Conservation (phyloP, 1,140 invertebrate genomes). For the Ips typographus region DNA sequence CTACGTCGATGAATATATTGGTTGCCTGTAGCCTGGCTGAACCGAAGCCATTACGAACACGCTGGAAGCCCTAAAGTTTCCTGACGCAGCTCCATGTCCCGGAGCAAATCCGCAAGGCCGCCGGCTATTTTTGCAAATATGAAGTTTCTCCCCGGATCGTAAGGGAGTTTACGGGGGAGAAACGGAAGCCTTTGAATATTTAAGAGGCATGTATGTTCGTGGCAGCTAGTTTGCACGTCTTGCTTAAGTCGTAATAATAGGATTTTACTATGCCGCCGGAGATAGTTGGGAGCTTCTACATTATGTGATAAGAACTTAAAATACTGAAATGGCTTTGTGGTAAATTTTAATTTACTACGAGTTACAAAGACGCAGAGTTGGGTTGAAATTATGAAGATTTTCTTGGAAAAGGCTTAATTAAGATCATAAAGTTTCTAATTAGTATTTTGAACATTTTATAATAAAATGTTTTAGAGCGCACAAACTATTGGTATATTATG, state of each 20-base stretch:
- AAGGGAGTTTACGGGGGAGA: background rate
- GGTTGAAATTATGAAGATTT: no score
- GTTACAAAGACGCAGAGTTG: no score
- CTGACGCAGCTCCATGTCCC: conserved; percentile 30
- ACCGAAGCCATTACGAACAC: conserved; percentile 29
- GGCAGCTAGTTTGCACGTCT: conserved; percentile 10
- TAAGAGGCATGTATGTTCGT: conserved; percentile 5
- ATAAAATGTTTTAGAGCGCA: no score
- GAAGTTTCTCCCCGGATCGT: conserved; percentile 9
- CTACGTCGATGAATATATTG: conserved; percentile 22
- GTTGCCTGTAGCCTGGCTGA: conserved; percentile 22
- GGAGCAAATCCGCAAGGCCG: conserved; percentile 27
- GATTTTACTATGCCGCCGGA: background rate
- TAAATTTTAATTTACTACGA: no score
- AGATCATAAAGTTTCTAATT: no score
- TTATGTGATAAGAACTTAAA: no score
- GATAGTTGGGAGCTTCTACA: no score
- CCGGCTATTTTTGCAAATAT: conserved; percentile 29
- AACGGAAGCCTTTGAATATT: conserved; percentile 22
- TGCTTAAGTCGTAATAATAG: background rate
- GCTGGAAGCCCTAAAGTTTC: conserved; percentile 26
- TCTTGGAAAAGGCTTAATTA: no score
- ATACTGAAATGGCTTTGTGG: no score
- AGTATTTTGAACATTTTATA: no score
- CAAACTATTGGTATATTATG: no score